These are phyloP conservation scores for Ganaspis sp. DNA, from an alignment of 1,140 invertebrate species.

Conservation along the genomic window DNA sequence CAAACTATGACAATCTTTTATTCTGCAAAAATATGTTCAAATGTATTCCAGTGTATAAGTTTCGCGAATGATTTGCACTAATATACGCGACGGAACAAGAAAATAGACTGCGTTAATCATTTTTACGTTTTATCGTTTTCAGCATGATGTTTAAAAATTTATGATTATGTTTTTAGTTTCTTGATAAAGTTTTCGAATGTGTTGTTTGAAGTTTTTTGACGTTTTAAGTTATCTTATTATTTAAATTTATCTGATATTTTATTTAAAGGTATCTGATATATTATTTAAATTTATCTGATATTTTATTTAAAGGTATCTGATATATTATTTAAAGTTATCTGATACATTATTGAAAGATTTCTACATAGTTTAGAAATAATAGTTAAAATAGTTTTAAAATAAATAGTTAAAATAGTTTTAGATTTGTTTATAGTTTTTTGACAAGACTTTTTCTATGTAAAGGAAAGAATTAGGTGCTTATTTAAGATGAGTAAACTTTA, in stretches of 20 bases:
- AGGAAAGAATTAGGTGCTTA: background rate
- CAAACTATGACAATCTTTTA: constrained; percentile 43
- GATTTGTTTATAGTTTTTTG: too few relatives aligned
- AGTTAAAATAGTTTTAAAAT: too few relatives aligned
- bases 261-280: too few relatives aligned
- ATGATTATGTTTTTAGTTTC: constrained; percentile 27
- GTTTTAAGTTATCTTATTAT: too few relatives aligned
- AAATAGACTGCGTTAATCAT: constrained; percentile 34
- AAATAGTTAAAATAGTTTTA: too few relatives aligned
- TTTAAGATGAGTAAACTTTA: background rate
- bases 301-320: too few relatives aligned
- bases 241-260: too few relatives aligned
- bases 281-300: too few relatives aligned
- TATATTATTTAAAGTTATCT: constrained; percentile 6
- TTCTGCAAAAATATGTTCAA: constrained; percentile 46
- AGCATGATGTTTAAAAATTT: background rate
- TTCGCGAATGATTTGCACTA: constrained; percentile 44
- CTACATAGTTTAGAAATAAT: too few relatives aligned
- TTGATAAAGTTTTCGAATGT: too few relatives aligned
- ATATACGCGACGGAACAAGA: constrained; percentile 50
- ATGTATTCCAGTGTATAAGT: constrained; percentile 57
- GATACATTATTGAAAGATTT: too few relatives aligned
- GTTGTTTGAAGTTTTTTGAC: too few relatives aligned
- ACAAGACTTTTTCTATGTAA: constrained; percentile 24
- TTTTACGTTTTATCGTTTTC: background rate